Evolutionary conservation across 2,888 invertebrate species (phyloP), one percentile per base, ranked within the genome.

Genomic region (Aspidapion aeneum): DNA sequence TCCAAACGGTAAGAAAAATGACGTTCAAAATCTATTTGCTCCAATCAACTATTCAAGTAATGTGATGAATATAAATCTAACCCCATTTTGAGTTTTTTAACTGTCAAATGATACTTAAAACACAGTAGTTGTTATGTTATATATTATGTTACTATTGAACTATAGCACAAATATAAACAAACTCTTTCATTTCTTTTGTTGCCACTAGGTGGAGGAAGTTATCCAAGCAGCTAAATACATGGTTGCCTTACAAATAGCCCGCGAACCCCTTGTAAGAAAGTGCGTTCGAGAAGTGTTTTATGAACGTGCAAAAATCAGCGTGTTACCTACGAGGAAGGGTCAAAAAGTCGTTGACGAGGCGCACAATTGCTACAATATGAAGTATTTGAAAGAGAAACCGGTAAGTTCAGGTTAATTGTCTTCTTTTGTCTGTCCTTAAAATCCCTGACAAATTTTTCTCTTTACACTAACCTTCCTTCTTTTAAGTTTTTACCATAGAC

Each of bases 301-400:
- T 73, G 96, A 96, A 77, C 84, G 95, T 12, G 96, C 96, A 1
- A 93, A 92, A 68, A 78, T 99, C 63, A 85, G 85, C 64, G 89
- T 93, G 1, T 69, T 79, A 0, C 96, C 98, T 0, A 98, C 98
- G 0, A 91, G 92, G 75, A 90, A 92, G 69, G 99, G 99, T 0
- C 76, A 90, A 49, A 96, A 96, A 80, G 93, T 95, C 74, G 96
- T 99, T 67, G 99, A 99, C 77, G 98, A 99, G 81, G 89, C 90
- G 69, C 97, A 99, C 79, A 85, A 90, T 0, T 91, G 93, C 71
- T 95, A 86, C 75, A 83, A 83, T 12, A 22, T 68, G 54, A 68
- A 68, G 20, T 68, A 68, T 55, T 1, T 68, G 9, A 66, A 65
- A 55, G 64, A 66, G 21, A 68, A 68, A 21, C 68, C 68, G 12